Evolutionary conservation across 1,140 invertebrate genomes (phyloP).

Genomic region (Drosophila ironensis): DNA sequence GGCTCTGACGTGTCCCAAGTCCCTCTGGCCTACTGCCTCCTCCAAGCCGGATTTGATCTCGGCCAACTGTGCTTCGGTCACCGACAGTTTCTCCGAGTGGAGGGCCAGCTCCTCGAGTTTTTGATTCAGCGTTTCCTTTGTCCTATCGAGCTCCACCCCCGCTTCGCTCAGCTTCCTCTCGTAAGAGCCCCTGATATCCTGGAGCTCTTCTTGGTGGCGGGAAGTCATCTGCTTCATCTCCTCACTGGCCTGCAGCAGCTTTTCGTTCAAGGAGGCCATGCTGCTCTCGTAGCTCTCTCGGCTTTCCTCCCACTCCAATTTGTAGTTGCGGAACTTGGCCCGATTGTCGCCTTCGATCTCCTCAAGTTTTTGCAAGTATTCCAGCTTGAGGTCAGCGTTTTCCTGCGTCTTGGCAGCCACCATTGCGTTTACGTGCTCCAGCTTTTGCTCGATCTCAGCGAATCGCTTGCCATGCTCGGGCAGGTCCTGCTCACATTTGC

Average conservation of each 20-base stretch:
- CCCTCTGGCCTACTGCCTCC: too few relatives aligned
- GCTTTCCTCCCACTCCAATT: conserved; percentile 34
- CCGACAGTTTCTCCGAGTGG: not conserved
- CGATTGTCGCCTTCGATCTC: conserved; percentile 29
- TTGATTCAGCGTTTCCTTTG: not conserved
- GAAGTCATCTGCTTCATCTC: not conserved
- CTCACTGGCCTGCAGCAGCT: conserved; percentile 1
- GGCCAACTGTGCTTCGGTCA: conserved; percentile 5
- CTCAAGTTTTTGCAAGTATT: conserved; percentile 48
- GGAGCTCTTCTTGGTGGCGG: not conserved
- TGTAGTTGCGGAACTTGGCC: conserved; percentile 36
- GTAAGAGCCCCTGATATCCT: not conserved
- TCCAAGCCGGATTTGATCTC: too few relatives aligned
- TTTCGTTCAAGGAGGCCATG: conserved; percentile 9
- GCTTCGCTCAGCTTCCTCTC: not conserved
- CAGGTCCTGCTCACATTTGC: not conserved
- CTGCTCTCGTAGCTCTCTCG: conserved; percentile 16
- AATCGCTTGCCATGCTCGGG: not conserved
- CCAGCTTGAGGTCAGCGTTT: conserved; percentile 22
- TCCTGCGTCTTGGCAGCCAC: not conserved
- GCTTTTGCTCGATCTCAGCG: not conserved
- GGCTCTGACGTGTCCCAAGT: too few relatives aligned
- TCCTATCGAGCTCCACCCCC: not conserved
- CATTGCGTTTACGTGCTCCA: not conserved
- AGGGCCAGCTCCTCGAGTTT: not conserved